Conservation (phyloP, 2,888 invertebrate genomes). For the Synergus gifuensis region DNA sequence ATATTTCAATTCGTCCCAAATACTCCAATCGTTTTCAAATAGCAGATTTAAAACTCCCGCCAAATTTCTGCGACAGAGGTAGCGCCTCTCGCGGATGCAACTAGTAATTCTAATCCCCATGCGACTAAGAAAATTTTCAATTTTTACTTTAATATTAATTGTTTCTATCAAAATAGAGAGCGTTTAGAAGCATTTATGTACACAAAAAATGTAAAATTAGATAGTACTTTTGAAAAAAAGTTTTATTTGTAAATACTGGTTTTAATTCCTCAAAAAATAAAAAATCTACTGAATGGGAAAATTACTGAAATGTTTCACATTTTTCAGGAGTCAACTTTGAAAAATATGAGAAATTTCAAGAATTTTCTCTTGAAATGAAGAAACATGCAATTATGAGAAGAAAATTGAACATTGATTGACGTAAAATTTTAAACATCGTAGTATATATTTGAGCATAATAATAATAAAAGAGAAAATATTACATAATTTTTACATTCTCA, state of each 20-base stretch:
- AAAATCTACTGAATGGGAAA: not conserved
- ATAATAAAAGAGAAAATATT: not conserved
- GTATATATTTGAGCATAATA: not conserved
- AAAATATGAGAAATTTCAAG: not conserved
- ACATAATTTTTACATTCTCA: not conserved
- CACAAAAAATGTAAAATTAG: not conserved
- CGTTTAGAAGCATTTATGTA: not conserved
- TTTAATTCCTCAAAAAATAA: not conserved
- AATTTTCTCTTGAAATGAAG: not conserved
- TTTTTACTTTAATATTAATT: not conserved
- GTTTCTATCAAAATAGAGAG: not conserved
- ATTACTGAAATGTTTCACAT: not conserved
- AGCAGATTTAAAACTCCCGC: conserved; percentile 17
- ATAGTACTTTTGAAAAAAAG: not conserved
- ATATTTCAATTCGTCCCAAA: not conserved
- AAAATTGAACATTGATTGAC: not conserved
- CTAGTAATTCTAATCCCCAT: not conserved
- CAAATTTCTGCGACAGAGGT: not conserved
- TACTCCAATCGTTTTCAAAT: not conserved
- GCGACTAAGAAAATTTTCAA: not conserved
- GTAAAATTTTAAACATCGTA: too few species aligned
- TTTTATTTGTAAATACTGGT: not conserved
- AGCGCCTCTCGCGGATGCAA: conserved; percentile 27
- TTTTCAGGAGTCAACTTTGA: not conserved
- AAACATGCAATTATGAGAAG: not conserved